Base-by-base conservation (phyloP, 2,888 invertebrate species). In the Harmothoe impar region DNA sequence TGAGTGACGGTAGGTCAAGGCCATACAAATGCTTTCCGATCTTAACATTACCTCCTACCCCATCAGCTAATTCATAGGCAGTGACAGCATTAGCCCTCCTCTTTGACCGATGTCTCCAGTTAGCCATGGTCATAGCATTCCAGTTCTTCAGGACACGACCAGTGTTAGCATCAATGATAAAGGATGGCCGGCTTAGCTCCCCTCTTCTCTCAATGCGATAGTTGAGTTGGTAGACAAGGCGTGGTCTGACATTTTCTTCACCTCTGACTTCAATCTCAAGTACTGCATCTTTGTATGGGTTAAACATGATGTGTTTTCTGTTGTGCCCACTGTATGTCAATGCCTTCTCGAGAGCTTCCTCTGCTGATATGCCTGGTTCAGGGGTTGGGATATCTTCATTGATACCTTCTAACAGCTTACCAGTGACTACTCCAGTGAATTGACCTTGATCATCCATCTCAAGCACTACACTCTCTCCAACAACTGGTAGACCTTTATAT, bases 21-120 rank as follows among this genome's bases (percentile, higher is more conserved):
- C 93, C 93, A 54, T 93, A 94, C 29, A 77, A 81, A 15, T 93
- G 92, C 89, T 91, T 92, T 5, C 93, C 94, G 29, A 89, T 89
- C 72, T 93, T 93, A 20, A 77, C 88, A 91, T 93, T 93, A 29
- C 94, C 94, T 17, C 94, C 94, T 20, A 68, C 62, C 17, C 90
- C 90, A 33, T 90, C 72, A 10, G 85, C 90, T 15, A 90, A 62
- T 43, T 62, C 54, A 29, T 56, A 54, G 0, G 51, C 43, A 35
- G 89, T 85, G 17, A 86, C 17, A 25, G 52, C 1, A 29, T 86
- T 86, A 31, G 29, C 54, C 1, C 29, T 86, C 31, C 86, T 52
- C 31, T 86, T 86, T 20, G 52, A 25, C n/a, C 54, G 1, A 12
- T 56, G 15, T 31, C 56, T 52, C 86, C 86, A 86, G 10, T 84